Percentiles rank a stretch among this genome's conserved stretches.
phyloP scores from a whole-genome alignment of 2,113 vertebrate species.

The Scomber colias region DNA sequence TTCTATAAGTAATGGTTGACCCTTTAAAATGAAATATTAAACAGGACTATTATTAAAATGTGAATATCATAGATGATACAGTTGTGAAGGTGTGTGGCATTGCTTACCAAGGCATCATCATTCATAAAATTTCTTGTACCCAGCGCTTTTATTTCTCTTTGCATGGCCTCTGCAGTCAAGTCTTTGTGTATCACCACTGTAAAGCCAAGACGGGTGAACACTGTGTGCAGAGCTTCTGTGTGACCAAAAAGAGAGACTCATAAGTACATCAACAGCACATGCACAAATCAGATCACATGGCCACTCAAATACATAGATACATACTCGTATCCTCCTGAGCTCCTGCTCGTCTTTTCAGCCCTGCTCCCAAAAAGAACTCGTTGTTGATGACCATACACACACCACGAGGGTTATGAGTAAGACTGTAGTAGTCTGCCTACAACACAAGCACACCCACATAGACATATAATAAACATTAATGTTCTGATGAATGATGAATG shows the following conservation, averaged over 20 bases:
- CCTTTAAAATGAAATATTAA: neutral
- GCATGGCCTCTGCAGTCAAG: slow-evolving; percentile 71
- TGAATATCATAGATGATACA: neutral
- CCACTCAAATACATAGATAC: neutral
- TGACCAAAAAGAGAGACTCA: slow-evolving; percentile 15
- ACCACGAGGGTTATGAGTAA: slow-evolving; percentile 70
- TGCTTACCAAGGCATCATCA: slow-evolving; percentile 87
- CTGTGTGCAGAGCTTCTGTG: slow-evolving; percentile 70
- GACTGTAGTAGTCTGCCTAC: slow-evolving; percentile 59
- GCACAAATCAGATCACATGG: neutral
- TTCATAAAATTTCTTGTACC: slow-evolving; percentile 56
- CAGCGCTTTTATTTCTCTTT: slow-evolving; percentile 27
- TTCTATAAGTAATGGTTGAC: neutral
- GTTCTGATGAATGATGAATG: neutral
- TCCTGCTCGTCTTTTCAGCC: neutral
- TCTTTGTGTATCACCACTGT: slow-evolving; percentile 56
- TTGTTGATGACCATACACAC: slow-evolving; percentile 81
- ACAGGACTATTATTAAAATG: no score
- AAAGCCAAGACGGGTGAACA: slow-evolving; percentile 86
- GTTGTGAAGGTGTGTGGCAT: neutral
- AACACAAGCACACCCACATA: slow-evolving; percentile 10
- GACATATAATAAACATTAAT: neutral
- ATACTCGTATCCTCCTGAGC: slow-evolving; percentile 71
- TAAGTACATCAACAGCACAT: no score
- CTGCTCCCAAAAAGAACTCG: neutral